phyloP scores from a whole-genome alignment of 2,888 invertebrate species.

The Encarsia formosa region DNA sequence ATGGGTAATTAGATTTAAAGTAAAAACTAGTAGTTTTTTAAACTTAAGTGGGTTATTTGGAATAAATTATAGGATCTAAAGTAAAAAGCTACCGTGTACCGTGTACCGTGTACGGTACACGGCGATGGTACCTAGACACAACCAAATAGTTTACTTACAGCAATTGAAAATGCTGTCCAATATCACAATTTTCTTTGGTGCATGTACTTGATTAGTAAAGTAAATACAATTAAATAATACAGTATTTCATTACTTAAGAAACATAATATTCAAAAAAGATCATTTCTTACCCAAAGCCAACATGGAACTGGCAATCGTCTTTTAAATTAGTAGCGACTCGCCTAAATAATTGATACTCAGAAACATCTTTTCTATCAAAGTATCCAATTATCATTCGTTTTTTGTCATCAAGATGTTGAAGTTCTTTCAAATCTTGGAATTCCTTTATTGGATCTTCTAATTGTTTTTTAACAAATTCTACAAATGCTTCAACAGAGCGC shows the following conservation, averaged over 20 bases:
- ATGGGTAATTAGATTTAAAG: no score
- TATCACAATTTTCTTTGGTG: slow-evolving; percentile 47
- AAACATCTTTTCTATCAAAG: slow-evolving; percentile 76
- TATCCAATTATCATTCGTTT: slow-evolving; percentile 86
- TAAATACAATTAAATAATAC: slow-evolving; percentile 21
- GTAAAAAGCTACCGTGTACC: no score
- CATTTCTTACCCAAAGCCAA: slow-evolving; percentile 73
- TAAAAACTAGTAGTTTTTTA: no score
- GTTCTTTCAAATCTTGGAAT: slow-evolving; percentile 68
- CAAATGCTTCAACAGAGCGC: slow-evolving; percentile 86
- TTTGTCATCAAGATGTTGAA: slow-evolving; percentile 71
- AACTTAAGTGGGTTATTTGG: no score
- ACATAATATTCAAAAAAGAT: no score
- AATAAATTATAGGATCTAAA: no score
- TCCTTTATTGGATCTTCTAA: slow-evolving; percentile 80
- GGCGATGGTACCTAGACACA: no score
- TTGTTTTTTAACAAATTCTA: slow-evolving; percentile 84
- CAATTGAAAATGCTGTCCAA: slow-evolving; percentile 44
- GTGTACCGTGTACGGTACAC: no score
- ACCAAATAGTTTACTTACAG: slow-evolving; percentile 40
- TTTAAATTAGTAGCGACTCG: slow-evolving; percentile 82
- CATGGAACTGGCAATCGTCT: slow-evolving; percentile 93
- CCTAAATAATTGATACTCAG: slow-evolving; percentile 75
- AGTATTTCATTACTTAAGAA: no score
- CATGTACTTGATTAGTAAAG: slow-evolving; percentile 47